A percentile compares a stretch with the other conserved stretches of the same genome.
Conservation (phyloP, 2,888 invertebrate genomes). For the Elysia crispata region DNA sequence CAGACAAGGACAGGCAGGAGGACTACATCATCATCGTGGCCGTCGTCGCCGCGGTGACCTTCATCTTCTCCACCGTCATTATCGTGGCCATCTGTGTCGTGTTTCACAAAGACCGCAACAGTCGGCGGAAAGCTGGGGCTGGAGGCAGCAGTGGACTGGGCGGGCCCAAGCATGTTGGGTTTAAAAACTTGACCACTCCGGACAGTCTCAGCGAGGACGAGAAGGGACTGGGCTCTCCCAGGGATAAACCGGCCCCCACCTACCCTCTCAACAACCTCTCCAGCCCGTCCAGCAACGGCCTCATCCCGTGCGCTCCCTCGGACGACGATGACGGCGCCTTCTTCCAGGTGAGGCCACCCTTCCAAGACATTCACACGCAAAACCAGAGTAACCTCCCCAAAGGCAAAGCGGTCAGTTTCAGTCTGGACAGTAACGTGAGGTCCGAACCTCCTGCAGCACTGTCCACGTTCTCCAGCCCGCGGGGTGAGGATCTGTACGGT, state of each 20-base stretch:
- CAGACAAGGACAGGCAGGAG: conserved; percentile 24
- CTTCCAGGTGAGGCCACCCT: conserved; percentile 34
- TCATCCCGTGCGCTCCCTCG: conserved; percentile 9
- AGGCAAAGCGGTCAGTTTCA: conserved; percentile 54
- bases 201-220: conserved; percentile 31
- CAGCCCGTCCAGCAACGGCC: background rate
- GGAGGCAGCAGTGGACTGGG: background rate
- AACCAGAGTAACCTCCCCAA: conserved; percentile 43
- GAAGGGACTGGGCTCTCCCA: background rate
- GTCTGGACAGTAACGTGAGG: conserved; percentile 45
- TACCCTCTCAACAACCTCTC: conserved; percentile 18
- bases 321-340: background rate
- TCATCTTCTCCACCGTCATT: conserved; percentile 55
- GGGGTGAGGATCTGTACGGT: conserved; percentile 30
- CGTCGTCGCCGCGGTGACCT: conserved; percentile 53
- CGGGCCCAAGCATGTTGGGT: conserved; percentile 16
- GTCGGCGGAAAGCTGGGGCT: conserved; percentile 39
- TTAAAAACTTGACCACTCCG: conserved; percentile 39
- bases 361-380: conserved; percentile 28
- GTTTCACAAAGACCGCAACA: conserved; percentile 49
- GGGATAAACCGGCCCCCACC: background rate
- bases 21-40: conserved; percentile 55
- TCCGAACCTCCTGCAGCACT: conserved; percentile 19
- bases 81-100: conserved; percentile 56
- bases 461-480: conserved; percentile 15